Evolutionary conservation across 1,140 invertebrate species (phyloP).

Genomic region (Lordiphosa collinella): DNA sequence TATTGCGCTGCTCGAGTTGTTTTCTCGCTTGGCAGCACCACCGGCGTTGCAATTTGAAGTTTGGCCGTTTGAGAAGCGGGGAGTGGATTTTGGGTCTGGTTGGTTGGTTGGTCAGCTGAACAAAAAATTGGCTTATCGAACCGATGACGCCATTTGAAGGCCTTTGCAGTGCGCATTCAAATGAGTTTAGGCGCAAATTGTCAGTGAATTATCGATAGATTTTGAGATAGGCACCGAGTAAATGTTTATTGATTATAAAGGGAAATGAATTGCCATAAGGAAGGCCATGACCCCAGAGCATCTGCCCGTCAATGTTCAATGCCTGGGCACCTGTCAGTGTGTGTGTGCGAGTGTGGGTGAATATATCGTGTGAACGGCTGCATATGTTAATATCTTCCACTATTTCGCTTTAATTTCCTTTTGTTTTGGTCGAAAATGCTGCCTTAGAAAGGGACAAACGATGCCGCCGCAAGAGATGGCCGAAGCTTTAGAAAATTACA

Average conservation of each 20-base stretch:
- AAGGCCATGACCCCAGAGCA: constrained; percentile 22
- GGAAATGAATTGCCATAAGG: constrained; percentile 21
- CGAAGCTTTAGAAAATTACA: constrained; percentile 9
- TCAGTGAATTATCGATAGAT: constrained; percentile 67
- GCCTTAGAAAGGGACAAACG: too few species aligned
- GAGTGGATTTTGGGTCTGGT: not conserved
- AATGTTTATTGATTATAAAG: constrained; percentile 48
- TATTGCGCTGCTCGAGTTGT: constrained; percentile 23
- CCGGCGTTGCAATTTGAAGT: constrained; percentile 50
- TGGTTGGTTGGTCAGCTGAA: constrained; percentile 25
- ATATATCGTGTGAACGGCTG: constrained; percentile 70
- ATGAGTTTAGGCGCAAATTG: constrained; percentile 34
- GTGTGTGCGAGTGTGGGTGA: constrained; percentile 35
- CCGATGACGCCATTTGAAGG: constrained; percentile 26
- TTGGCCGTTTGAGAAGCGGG: constrained; percentile 23
- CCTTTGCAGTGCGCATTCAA: constrained; percentile 9
- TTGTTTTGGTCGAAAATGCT: constrained; percentile 35
- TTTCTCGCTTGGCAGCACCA: constrained; percentile 54
- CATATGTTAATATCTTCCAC: constrained; percentile 72
- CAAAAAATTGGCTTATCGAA: constrained; percentile 33
- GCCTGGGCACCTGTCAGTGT: constrained; percentile 65
- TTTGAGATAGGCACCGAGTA: constrained; percentile 34
- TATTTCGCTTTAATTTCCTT: constrained; percentile 56
- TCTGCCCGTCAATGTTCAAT: constrained; percentile 69
- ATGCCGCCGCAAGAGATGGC: constrained; percentile 3